These are phyloP conservation scores for Ctenosaura bakeri DNA, from an alignment of 2,797 vertebrate genomes.

Conservation along the genomic window DNA sequence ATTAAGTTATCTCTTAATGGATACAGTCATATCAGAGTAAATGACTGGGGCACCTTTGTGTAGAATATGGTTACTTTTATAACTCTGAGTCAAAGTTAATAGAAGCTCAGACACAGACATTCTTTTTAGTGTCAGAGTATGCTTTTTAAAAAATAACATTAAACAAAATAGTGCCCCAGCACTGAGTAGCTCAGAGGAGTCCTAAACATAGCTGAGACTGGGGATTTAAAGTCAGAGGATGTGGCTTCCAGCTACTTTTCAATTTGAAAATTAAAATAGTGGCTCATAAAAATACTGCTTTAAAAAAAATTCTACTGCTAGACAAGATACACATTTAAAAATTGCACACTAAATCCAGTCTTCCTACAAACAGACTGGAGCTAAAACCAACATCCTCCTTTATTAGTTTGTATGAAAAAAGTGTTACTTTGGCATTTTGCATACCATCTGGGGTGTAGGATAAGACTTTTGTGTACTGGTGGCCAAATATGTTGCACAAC, in stretches of 20 bases:
- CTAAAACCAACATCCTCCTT: background rate
- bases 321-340: background rate
- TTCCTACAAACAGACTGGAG: too few species aligned
- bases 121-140: background rate
- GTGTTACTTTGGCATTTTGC: background rate
- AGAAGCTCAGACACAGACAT: too few species aligned
- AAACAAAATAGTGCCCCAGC: too few species aligned
- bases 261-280: too few species aligned
- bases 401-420: background rate
- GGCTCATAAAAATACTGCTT: too few species aligned
- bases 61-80: background rate
- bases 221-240: too few species aligned
- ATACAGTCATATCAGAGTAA: background rate
- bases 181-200: too few species aligned
- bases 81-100: background rate
- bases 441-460: background rate
- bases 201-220: too few species aligned
- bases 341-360: background rate
- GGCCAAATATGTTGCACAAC: background rate
- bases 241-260: too few species aligned
- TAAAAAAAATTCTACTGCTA: background rate
- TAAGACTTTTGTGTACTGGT: background rate
- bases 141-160: background rate
- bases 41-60: background rate
- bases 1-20: background rate